phyloP scores from a whole-genome alignment of 1,140 invertebrate species.

The Drosophila sucinea region DNA sequence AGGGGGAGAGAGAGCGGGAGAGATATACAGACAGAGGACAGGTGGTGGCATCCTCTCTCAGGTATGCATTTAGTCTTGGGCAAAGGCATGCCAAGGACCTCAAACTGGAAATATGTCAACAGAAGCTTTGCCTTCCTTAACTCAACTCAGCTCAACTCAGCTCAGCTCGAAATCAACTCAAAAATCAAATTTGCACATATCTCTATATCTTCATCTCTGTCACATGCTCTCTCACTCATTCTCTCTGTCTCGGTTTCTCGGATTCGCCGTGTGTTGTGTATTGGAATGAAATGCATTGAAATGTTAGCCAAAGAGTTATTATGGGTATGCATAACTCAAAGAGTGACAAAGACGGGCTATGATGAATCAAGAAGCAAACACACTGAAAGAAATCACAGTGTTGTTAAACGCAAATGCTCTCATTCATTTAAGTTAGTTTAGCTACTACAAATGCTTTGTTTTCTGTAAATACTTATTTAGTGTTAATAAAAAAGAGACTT shows the following conservation, averaged over 20 bases:
- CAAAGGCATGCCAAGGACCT: constrained; percentile 63
- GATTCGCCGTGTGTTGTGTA: constrained; percentile 14
- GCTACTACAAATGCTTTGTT: background rate
- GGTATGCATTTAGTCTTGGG: constrained; percentile 47
- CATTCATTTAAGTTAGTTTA: too few species aligned
- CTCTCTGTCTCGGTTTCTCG: constrained; percentile 8
- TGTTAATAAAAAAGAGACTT: background rate
- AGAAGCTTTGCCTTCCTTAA: constrained; percentile 53
- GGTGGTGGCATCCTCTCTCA: constrained; percentile 24
- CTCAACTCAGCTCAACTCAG: background rate
- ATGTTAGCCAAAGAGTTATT: constrained; percentile 65
- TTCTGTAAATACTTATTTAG: background rate
- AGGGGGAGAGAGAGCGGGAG: background rate
- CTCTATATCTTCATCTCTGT: constrained; percentile 21
- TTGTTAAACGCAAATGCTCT: background rate
- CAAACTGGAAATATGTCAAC: constrained; percentile 70
- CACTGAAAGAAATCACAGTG: background rate
- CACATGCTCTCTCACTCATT: constrained; percentile 6
- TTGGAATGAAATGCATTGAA: constrained; percentile 69
- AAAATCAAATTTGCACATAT: constrained; percentile 77
- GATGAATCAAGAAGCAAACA: constrained; percentile 9
- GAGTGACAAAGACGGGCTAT: constrained; percentile 7
- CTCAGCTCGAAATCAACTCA: constrained; percentile 48
- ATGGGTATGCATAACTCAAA: constrained; percentile 48
- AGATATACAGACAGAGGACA: background rate